These are phyloP conservation scores for Drosophila atripex DNA, from an alignment of 2,888 invertebrate species.

Conservation along the genomic window DNA sequence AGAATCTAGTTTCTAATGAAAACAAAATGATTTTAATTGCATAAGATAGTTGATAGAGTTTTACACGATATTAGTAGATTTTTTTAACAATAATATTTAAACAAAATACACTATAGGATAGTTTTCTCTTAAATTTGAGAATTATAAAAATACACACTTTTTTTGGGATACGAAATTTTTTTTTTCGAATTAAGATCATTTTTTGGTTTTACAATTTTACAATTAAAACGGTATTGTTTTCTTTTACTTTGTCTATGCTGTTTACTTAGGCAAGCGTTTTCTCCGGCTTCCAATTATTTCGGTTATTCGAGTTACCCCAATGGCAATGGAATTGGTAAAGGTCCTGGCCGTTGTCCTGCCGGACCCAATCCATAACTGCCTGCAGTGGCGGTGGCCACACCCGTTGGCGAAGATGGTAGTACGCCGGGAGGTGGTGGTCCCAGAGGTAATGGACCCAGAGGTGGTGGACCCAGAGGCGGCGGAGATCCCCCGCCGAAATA, in stretches of 20 bases:
- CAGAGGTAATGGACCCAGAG: too few species aligned
- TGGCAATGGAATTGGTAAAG: slow-evolving; percentile 28
- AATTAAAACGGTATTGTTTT: slow-evolving; percentile 84
- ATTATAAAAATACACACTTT: too few species aligned
- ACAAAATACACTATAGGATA: not conserved
- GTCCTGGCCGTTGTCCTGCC: slow-evolving; percentile 24
- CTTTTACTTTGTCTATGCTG: slow-evolving; percentile 81
- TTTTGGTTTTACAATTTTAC: slow-evolving; percentile 69
- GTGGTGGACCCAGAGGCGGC: slow-evolving; percentile 22
- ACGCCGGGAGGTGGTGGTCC: slow-evolving; percentile 25
- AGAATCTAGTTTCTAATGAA: slow-evolving; percentile 30
- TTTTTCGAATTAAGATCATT: not conserved
- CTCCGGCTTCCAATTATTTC: slow-evolving; percentile 16
- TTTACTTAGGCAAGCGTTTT: slow-evolving; percentile 81
- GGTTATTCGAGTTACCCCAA: slow-evolving; percentile 22
- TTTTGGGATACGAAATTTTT: not conserved
- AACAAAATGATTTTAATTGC: slow-evolving; percentile 36
- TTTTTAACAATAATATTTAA: not conserved
- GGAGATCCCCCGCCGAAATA: slow-evolving; percentile 36
- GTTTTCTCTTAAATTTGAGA: too few species aligned
- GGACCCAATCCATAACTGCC: slow-evolving; percentile 51
- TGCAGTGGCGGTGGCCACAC: slow-evolving; percentile 46
- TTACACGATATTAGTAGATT: slow-evolving; percentile 1
- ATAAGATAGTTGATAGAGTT: slow-evolving; percentile 17
- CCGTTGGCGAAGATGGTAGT: slow-evolving; percentile 26